Evolutionary conservation across 1,140 invertebrate species (phyloP).

Genomic region (Diplogasteroides magnus): DNA sequence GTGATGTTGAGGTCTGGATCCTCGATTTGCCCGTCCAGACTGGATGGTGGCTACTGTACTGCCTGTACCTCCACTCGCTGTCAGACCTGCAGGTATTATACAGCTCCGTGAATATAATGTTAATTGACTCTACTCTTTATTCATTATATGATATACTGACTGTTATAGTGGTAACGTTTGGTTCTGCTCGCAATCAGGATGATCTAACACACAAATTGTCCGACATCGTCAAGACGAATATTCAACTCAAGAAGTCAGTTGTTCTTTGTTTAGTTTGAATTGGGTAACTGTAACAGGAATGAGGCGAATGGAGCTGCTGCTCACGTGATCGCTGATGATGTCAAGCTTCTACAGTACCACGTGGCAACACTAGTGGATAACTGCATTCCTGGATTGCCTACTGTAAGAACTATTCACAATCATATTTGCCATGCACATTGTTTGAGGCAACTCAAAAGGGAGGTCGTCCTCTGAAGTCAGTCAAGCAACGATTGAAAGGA

Average conservation of each 20-base stretch:
- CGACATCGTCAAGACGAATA: constrained; percentile 98
- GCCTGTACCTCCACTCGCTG: constrained; percentile 87
- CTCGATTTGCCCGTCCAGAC: constrained; percentile 81
- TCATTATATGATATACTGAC: too few species aligned
- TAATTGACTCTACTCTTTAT: too few species aligned
- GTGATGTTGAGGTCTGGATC: constrained; percentile 54
- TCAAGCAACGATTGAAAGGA: constrained; percentile 72
- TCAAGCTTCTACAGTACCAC: constrained; percentile 97
- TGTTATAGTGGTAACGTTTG: constrained; percentile 86
- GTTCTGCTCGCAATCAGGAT: constrained; percentile 92
- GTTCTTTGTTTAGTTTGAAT: constrained; percentile 14
- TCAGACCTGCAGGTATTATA: constrained; percentile 69
- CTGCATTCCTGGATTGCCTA: constrained; percentile 92
- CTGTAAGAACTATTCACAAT: constrained; percentile 58
- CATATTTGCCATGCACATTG: neutral
- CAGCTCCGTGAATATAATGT: too few species aligned
- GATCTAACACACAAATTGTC: constrained; percentile 97
- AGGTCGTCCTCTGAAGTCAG: constrained; percentile 92
- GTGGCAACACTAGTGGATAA: constrained; percentile 96
- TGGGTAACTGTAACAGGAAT: constrained; percentile 68
- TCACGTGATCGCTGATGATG: constrained; percentile 91
- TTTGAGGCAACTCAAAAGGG: constrained; percentile 89
- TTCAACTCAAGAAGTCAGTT: constrained; percentile 68
- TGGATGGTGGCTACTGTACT: constrained; percentile 98
- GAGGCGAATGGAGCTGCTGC: constrained; percentile 91